phyloP scores from a whole-genome alignment of 2,797 vertebrate species.

The Alosa sapidissima region DNA sequence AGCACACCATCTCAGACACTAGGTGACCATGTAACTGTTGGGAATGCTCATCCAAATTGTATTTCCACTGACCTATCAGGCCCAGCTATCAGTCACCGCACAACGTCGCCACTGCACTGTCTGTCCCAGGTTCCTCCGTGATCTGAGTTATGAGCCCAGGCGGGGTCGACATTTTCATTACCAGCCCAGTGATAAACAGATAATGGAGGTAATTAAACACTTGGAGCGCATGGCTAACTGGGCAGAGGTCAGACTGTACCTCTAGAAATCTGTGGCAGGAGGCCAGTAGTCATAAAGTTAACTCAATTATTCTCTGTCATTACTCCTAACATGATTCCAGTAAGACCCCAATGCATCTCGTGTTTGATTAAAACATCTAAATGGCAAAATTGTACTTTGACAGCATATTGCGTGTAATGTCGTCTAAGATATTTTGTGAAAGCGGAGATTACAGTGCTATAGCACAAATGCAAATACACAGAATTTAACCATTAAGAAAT shows the following conservation, averaged over 20 bases:
- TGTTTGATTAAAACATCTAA: neutral
- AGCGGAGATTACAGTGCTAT: too few relatives aligned
- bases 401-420: neutral
- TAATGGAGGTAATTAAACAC: conserved; percentile 54
- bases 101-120: neutral
- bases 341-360: neutral
- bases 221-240: neutral
- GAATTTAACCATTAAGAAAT: neutral
- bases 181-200: conserved; percentile 37
- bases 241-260: conserved; percentile 16
- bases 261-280: conserved; percentile 26
- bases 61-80: conserved; percentile 19
- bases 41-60: conserved; percentile 35
- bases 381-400: neutral
- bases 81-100: neutral
- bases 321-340: neutral
- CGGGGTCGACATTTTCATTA: conserved; percentile 48
- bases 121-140: conserved; percentile 41
- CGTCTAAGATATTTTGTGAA: too few relatives aligned
- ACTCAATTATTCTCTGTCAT: conserved; percentile 27
- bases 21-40: conserved; percentile 38
- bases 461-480: too few relatives aligned
- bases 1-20: conserved; percentile 56
- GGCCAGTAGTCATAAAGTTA: conserved; percentile 32
- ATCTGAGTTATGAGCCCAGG: conserved; percentile 46